A percentile compares a stretch with the other conserved stretches of the same genome.
These are phyloP conservation scores for Temnothorax unifasciatus DNA, from an alignment of 2,888 invertebrate genomes.

Conservation along the genomic window DNA sequence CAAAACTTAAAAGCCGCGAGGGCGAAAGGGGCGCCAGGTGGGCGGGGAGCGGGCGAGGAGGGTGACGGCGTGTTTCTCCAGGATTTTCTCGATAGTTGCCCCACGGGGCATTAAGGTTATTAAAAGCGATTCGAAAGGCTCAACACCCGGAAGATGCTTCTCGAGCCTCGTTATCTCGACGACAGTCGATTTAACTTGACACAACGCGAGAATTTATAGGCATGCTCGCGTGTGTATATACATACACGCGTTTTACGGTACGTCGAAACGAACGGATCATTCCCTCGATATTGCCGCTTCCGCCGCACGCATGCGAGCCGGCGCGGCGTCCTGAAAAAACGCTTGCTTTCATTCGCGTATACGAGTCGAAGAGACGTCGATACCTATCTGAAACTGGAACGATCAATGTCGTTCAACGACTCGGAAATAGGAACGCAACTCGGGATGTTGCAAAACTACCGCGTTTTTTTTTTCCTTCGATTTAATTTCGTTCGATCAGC, in stretches of 20 bases:
- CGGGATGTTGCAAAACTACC: neutral
- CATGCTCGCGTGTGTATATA: slow-evolving; percentile 38
- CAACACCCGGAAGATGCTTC: slow-evolving; percentile 49
- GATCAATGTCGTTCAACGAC: slow-evolving; percentile 32
- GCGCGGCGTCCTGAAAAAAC: slow-evolving; percentile 12
- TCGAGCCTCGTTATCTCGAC: slow-evolving; percentile 62
- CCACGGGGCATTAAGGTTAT: slow-evolving; percentile 62
- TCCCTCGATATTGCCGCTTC: neutral
- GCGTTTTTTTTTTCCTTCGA: slow-evolving; percentile 21
- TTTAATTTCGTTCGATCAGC: slow-evolving; percentile 15
- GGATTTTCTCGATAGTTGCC: slow-evolving; percentile 44
- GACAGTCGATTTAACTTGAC: slow-evolving; percentile 68
- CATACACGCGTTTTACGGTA: neutral
- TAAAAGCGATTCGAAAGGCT: slow-evolving; percentile 62
- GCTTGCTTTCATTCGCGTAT: slow-evolving; percentile 18
- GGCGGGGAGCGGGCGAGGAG: neutral
- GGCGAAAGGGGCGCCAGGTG: neutral
- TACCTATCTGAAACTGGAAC: slow-evolving; percentile 16
- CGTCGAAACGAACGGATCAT: neutral
- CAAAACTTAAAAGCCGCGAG: slow-evolving; percentile 64
- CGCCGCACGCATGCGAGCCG: neutral
- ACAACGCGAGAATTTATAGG: slow-evolving; percentile 52
- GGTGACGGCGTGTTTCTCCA: slow-evolving; percentile 57
- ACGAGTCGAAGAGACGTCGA: slow-evolving; percentile 12
- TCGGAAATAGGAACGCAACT: neutral